Conservation (phyloP, 2,888 invertebrate genomes). For the Dascillus cervinus region DNA sequence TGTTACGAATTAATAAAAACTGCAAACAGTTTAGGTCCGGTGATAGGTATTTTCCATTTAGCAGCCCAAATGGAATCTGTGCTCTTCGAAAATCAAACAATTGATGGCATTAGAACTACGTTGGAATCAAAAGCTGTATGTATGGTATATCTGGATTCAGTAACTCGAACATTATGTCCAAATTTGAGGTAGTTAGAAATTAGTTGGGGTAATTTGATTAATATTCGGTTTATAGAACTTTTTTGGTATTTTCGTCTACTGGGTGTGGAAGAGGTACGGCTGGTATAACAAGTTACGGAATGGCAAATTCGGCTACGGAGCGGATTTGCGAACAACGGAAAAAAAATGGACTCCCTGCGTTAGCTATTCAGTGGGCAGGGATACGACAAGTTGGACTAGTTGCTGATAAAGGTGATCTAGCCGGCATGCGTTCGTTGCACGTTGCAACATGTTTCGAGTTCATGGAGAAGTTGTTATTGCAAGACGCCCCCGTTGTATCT, state of each 20-base stretch:
- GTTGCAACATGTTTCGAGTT: conserved; percentile 56
- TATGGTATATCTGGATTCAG: conserved; percentile 66
- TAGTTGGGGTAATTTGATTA: too few species aligned
- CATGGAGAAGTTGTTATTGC: conserved; percentile 63
- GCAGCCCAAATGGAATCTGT: conserved; percentile 74
- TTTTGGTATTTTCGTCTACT: conserved; percentile 88
- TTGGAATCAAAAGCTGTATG: conserved; percentile 75
- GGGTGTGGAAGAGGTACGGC: conserved; percentile 87
- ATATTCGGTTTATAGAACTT: conserved; percentile 47
- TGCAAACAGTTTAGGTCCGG: conserved; percentile 56
- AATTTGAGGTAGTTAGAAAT: conserved; percentile 40
- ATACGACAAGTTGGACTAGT: conserved; percentile 79
- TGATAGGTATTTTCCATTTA: conserved; percentile 84
- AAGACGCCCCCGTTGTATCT: conserved; percentile 58
- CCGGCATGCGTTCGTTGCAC: too few species aligned
- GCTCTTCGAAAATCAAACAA: conserved; percentile 68
- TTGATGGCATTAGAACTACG: conserved; percentile 59
- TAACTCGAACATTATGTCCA: conserved; percentile 52
- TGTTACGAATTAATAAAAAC: conserved; percentile 61
- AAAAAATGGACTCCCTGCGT: conserved; percentile 62
- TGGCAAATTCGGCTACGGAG: conserved; percentile 87
- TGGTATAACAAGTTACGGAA: conserved; percentile 86
- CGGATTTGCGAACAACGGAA: conserved; percentile 71
- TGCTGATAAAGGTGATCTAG: too few species aligned
- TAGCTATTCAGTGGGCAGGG: conserved; percentile 91